Evolutionary conservation across 2,797 vertebrate genomes (phyloP).

Genomic region (Chelonia mydas): DNA sequence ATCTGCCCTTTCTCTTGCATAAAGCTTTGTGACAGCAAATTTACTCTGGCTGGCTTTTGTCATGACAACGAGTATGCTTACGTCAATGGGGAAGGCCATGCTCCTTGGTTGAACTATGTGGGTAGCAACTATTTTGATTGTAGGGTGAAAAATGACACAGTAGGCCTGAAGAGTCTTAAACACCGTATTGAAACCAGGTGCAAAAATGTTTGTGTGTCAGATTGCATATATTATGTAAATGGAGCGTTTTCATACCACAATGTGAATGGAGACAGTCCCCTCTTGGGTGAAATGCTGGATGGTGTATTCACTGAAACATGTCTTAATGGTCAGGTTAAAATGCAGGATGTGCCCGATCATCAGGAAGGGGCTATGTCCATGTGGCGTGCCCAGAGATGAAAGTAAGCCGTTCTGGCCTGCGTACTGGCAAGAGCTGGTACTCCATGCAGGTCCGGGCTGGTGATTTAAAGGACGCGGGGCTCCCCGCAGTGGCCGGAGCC

Average conservation of each 20-base stretch:
- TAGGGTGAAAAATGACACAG: constrained; percentile 10
- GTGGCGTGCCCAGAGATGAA: too few species aligned
- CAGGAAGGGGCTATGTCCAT: not conserved
- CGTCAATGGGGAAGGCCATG: not conserved
- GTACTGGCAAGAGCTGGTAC: too few species aligned
- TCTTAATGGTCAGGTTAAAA: not conserved
- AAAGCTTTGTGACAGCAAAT: not conserved
- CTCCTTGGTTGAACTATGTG: not conserved
- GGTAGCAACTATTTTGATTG: not conserved
- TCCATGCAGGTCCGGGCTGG: too few species aligned
- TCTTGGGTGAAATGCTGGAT: not conserved
- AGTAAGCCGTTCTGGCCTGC: too few species aligned
- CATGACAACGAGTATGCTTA: not conserved
- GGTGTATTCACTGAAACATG: not conserved
- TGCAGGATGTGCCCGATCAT: not conserved
- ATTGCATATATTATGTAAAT: not conserved
- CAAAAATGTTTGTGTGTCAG: not conserved
- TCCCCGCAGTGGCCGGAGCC: too few species aligned
- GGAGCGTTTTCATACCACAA: accelerated
- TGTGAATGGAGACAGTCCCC: not conserved
- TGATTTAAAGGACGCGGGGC: too few species aligned
- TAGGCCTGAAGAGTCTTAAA: not conserved
- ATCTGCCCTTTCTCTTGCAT: not conserved
- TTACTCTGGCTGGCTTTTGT: not conserved
- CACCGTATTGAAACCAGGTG: not conserved